Base-by-base conservation (phyloP, 2,113 vertebrate species). In the Xiphophorus maculatus region DNA sequence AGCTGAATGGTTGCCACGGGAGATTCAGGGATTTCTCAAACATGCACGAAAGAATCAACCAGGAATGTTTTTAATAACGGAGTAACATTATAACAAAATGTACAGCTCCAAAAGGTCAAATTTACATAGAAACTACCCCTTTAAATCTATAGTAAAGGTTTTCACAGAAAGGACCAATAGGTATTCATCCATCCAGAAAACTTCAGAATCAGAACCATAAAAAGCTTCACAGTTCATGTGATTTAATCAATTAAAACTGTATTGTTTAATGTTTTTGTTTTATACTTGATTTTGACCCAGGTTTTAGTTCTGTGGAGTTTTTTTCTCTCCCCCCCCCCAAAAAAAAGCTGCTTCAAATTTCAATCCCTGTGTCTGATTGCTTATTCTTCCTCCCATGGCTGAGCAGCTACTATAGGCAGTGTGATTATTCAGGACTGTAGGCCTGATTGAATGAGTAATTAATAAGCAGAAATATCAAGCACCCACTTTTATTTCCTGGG, bases 401-500 rank as follows among this genome's bases (percentile, higher is more conserved):
- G 67, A 48, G 63, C 64, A 44, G 66, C 73, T 37, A 33, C 54
- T 28, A 30, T 40, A 32, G 69, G 68, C 35, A 28, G 5, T 32
- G 72, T 35, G 77, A 77, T 84, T 83, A 70, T 79, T 75, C 77
- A 51, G 40, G 68, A 14, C 28, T 19, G 64, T 28, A 17, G 42
- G 77, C 40, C 40, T 79, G 84, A 83, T 83, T 71, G 61, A 79
- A 69, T 80, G 60, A 62, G 71, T 71, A 64, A 76, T 78, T 25
- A 48, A 77, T 63, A 51, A 40, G 79, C 69, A 77, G 66, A 61
- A 69, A 71, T 78, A 77, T 79, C 44, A 77, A 71, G 69, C 30
- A 79, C 61, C 67, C n/a, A 71, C 25, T 65, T 77, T 76, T 71
- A n/a, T 28, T 27, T 27, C 42, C 58, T 14, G 22, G n/a, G 58